A percentile compares a stretch with the other conserved stretches of the same genome.
phyloP scores from a whole-genome alignment of 2,888 invertebrate genomes.

The Stenodera caucasica region DNA sequence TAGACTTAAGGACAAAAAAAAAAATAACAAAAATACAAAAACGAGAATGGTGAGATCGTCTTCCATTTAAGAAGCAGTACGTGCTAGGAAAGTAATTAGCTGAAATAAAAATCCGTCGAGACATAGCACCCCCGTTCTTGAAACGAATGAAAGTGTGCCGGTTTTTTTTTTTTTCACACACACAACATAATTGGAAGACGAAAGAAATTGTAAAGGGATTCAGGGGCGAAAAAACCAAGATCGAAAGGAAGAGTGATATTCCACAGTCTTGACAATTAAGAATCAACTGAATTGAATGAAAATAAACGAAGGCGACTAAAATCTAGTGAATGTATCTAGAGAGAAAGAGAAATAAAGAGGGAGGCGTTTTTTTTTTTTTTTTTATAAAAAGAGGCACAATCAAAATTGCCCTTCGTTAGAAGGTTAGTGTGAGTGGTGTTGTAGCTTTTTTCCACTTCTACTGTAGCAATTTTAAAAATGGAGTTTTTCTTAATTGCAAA shows the following conservation, averaged over 20 bases:
- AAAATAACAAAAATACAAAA: constrained; percentile 11
- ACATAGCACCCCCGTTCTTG: constrained; percentile 33
- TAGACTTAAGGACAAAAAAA: not conserved
- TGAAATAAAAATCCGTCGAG: constrained; percentile 57
- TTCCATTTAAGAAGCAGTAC: constrained; percentile 40
- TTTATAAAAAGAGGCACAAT: constrained; percentile 42
- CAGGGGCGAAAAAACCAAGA: constrained; percentile 26
- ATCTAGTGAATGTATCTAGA: not conserved
- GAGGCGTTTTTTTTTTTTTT: constrained; percentile 40
- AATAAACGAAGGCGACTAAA: constrained; percentile 16
- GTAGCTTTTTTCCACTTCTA: constrained; percentile 26
- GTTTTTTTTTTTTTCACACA: constrained; percentile 14
- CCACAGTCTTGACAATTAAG: constrained; percentile 53
- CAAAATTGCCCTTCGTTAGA: constrained; percentile 49
- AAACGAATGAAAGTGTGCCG: constrained; percentile 55
- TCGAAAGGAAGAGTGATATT: constrained; percentile 50
- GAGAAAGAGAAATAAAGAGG: not conserved
- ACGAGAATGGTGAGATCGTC: constrained; percentile 14
- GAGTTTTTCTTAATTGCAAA: constrained; percentile 53
- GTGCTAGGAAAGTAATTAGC: constrained; percentile 57
- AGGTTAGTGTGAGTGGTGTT: not conserved
- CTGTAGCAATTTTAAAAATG: constrained; percentile 55
- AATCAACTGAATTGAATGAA: constrained; percentile 35
- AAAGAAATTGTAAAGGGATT: not conserved
- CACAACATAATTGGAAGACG: not conserved